A percentile compares a stretch with the other conserved stretches of the same genome.
These are phyloP conservation scores for Sebastolobus altivelis DNA, from an alignment of 2,797 vertebrate genomes.

Conservation along the genomic window DNA sequence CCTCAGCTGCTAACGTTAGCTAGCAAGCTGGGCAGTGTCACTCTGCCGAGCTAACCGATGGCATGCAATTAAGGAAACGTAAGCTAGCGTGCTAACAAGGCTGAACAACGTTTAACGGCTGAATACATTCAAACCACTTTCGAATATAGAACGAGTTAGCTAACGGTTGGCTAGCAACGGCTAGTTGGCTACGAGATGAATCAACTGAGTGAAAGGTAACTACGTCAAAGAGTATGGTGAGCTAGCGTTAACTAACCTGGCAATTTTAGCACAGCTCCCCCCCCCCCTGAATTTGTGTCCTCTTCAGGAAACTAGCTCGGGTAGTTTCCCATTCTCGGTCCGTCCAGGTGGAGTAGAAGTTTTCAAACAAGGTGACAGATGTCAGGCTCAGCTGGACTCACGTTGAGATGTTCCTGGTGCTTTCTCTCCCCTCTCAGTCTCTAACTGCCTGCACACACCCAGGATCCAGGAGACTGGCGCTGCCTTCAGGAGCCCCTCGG, in stretches of 20 bases:
- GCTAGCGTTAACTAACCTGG: constrained; percentile 78
- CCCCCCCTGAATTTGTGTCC: constrained; percentile 50
- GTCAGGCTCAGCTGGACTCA: constrained; percentile 64
- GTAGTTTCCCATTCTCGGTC: constrained; percentile 75
- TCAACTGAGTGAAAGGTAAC: constrained; percentile 23
- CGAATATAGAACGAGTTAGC: background rate
- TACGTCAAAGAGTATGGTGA: constrained; percentile 30
- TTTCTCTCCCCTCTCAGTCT: constrained; percentile 41
- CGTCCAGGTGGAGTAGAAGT: constrained; percentile 40
- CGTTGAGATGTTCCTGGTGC: constrained; percentile 65
- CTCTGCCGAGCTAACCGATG: constrained; percentile 53
- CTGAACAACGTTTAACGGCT: background rate
- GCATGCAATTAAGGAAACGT: constrained; percentile 38
- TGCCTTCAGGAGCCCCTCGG: constrained; percentile 62
- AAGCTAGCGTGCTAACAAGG: constrained; percentile 42
- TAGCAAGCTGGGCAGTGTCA: constrained; percentile 66
- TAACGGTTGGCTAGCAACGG: background rate
- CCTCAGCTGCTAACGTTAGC: constrained; percentile 73
- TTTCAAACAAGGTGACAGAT: constrained; percentile 61
- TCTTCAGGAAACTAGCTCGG: constrained; percentile 74
- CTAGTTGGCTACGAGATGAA: constrained; percentile 32
- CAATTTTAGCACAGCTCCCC: constrained; percentile 69
- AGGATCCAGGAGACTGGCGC: constrained; percentile 66
- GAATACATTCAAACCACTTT: background rate
- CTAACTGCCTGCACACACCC: constrained; percentile 75